These are phyloP conservation scores for Pollenia griseotomentosa DNA, from an alignment of 2,888 invertebrate species.

Conservation along the genomic window DNA sequence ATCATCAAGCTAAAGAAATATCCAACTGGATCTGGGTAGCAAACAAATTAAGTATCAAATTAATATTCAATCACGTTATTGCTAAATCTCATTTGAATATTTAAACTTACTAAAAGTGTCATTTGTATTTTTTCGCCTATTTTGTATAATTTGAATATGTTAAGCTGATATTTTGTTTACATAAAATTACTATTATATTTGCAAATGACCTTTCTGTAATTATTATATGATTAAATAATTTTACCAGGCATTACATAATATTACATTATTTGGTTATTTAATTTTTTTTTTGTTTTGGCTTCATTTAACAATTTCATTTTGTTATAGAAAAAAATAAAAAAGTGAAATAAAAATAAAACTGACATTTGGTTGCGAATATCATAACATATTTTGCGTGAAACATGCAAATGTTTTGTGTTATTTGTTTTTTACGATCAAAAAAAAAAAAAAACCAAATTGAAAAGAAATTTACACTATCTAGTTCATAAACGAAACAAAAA, in stretches of 20 bases:
- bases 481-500: conserved; percentile 5
- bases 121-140: too few species aligned
- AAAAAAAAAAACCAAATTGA: conserved; percentile 26
- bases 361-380: conserved; percentile 13
- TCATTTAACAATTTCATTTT: conserved; percentile 9
- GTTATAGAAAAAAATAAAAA: not conserved
- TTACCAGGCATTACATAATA: conserved; percentile 22
- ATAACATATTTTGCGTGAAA: conserved; percentile 55
- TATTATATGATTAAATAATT: conserved; percentile 9
- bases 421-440: conserved; percentile 8
- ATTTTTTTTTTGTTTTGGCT: not conserved
- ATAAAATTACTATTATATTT: not conserved
- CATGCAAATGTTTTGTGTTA: conserved; percentile 51
- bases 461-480: conserved; percentile 12
- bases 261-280: not conserved
- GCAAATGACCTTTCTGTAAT: conserved; percentile 3
- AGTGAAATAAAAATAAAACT: conserved; percentile 20
- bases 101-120: too few species aligned
- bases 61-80: too few species aligned
- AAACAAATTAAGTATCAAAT: too few species aligned
- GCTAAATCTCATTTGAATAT: too few species aligned
- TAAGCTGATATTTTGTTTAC: not conserved
- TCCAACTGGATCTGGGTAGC: too few species aligned
- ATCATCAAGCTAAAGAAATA: too few species aligned
- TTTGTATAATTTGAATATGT: too few species aligned